Conservation (phyloP, 2,113 vertebrate genomes). For the Chionomys nivalis region DNA sequence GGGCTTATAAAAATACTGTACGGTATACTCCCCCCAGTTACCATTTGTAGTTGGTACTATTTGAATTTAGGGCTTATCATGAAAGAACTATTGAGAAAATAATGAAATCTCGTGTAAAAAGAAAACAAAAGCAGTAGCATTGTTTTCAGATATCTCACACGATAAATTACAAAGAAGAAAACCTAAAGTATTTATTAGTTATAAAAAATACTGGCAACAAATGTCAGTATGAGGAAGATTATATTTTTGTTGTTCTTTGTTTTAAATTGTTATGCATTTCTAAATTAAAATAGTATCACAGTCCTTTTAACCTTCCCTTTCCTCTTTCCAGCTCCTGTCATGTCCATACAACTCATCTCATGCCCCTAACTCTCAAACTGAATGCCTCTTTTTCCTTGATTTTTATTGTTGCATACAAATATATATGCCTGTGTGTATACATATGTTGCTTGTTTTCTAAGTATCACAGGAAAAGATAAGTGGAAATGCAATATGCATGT, state of each 20-base stretch:
- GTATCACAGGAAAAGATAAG: neutral
- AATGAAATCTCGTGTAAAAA: neutral
- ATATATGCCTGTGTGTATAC: neutral
- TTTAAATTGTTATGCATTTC: neutral
- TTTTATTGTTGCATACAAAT: neutral
- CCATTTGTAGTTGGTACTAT: neutral
- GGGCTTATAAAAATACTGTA: neutral
- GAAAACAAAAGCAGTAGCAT: neutral
- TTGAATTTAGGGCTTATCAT: slow-evolving; percentile 21
- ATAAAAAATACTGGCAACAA: neutral
- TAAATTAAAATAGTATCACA: neutral
- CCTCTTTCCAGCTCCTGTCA: neutral
- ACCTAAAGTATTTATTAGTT: neutral
- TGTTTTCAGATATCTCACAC: slow-evolving; percentile 16
- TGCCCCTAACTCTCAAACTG: too few relatives aligned
- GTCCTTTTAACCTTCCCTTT: neutral
- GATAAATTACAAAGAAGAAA: neutral
- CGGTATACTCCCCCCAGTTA: neutral
- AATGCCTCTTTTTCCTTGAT: neutral
- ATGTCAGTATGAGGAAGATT: neutral
- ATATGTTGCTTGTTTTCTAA: neutral
- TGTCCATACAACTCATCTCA: neutral
- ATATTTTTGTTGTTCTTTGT: neutral
- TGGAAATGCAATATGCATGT: neutral
- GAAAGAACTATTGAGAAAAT: neutral